phyloP scores from a whole-genome alignment of 2,113 vertebrate genomes.

The Cyphomyrus plagiostoma region DNA sequence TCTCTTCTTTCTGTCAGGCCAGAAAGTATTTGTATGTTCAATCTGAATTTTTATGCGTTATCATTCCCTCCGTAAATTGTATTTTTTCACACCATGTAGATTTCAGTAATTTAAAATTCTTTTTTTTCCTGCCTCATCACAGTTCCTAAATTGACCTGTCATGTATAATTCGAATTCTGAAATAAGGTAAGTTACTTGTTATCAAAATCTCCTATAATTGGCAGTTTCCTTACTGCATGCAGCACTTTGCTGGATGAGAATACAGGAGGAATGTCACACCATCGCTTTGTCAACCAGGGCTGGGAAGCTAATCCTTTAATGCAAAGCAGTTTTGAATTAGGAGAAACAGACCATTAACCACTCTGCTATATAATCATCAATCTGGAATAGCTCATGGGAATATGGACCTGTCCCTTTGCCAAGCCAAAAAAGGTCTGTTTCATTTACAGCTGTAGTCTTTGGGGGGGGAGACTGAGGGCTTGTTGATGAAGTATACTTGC shows the following conservation, averaged over 20 bases:
- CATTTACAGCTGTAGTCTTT: neutral
- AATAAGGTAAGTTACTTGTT: neutral
- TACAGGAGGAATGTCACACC: neutral
- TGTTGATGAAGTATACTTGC: neutral
- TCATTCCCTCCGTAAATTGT: neutral
- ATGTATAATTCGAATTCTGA: neutral
- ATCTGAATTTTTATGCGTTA: neutral
- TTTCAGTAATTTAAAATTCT: neutral
- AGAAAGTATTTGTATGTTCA: neutral
- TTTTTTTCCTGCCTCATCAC: neutral
- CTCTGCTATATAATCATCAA: neutral
- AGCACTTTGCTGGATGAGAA: neutral
- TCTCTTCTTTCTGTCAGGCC: neutral
- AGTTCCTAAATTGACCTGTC: neutral
- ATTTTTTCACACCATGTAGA: neutral
- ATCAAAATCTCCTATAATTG: neutral
- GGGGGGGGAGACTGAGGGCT: neutral
- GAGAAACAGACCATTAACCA: neutral
- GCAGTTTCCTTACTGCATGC: neutral
- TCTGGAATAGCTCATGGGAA: neutral
- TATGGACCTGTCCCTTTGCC: neutral
- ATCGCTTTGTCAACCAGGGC: neutral
- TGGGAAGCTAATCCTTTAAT: neutral
- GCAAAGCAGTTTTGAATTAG: neutral
- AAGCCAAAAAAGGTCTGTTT: neutral